A percentile compares a stretch with the other conserved stretches of the same genome.
Evolutionary conservation across 1,140 invertebrate genomes (phyloP).

Genomic region (Doryteuthis pealeii): DNA sequence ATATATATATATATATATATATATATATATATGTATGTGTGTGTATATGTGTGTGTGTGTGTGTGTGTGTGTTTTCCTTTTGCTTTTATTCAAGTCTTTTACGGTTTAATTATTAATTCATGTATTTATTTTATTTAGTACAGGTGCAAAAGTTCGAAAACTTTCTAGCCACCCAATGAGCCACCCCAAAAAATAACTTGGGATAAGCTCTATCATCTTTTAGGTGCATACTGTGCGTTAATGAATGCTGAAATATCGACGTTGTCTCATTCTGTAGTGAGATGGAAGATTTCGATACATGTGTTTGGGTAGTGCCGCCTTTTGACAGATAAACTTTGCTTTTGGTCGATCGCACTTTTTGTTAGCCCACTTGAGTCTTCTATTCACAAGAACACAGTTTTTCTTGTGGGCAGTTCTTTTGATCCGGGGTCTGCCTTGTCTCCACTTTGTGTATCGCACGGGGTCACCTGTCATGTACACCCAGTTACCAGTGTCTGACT

Average conservation of each 20-base stretch:
- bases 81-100: too few species aligned
- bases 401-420: conserved; percentile 38
- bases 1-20: too few species aligned
- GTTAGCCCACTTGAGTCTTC: conserved; percentile 46
- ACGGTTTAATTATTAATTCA: too few species aligned
- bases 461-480: conserved; percentile 42
- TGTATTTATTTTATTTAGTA: too few species aligned
- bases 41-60: too few species aligned
- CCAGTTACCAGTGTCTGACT: conserved; percentile 37
- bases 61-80: too few species aligned
- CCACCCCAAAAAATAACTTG: too few species aligned
- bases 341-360: conserved; percentile 47
- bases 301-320: conserved; percentile 9
- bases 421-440: conserved; percentile 34
- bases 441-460: conserved; percentile 42
- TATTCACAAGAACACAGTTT: conserved; percentile 53
- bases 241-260: conserved; percentile 20
- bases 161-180: too few species aligned
- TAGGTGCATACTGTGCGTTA: not conserved
- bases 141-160: too few species aligned
- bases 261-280: conserved; percentile 14
- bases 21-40: too few species aligned
- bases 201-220: too few species aligned
- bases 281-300: not conserved
- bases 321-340: conserved; percentile 49